Evolutionary conservation across 2,888 invertebrate species (phyloP).

Genomic region (Pharmacophagus antenor): DNA sequence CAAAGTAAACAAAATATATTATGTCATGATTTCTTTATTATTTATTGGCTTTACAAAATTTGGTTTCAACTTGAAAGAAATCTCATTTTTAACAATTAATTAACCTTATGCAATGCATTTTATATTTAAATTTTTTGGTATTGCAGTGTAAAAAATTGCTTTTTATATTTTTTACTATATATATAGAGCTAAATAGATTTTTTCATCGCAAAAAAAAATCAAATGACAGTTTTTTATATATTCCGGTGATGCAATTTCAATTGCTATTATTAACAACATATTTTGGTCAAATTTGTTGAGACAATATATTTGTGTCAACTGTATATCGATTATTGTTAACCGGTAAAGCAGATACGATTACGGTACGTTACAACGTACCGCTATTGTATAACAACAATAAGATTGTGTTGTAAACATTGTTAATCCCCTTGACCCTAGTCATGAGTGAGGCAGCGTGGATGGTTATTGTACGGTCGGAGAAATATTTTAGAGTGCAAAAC

Average conservation of each 20-base stretch:
- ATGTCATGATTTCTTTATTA: constrained; percentile 15
- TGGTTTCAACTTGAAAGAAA: background rate
- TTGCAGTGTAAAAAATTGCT: too few species aligned
- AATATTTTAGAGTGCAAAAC: constrained; percentile 74
- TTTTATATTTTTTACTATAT: too few species aligned
- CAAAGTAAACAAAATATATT: constrained; percentile 53
- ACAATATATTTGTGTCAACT: constrained; percentile 21
- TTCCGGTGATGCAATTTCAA: background rate
- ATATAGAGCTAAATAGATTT: too few species aligned
- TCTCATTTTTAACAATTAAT: background rate
- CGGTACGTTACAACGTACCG: constrained; percentile 21
- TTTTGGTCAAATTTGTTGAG: background rate
- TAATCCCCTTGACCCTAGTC: constrained; percentile 58
- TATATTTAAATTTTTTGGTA: too few species aligned
- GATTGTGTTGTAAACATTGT: constrained; percentile 38
- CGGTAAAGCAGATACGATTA: constrained; percentile 13
- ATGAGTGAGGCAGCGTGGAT: constrained; percentile 43
- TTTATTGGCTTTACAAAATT: background rate
- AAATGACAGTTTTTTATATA: too few species aligned
- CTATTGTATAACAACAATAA: constrained; percentile 32
- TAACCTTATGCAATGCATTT: background rate
- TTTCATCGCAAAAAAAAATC: too few species aligned
- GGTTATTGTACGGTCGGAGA: constrained; percentile 48
- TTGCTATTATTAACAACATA: background rate
- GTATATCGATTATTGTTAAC: constrained; percentile 19